A percentile compares a stretch with the other conserved stretches of the same genome.
phyloP scores from a whole-genome alignment of 2,888 invertebrate genomes.

The Allophyes oxyacanthae region DNA sequence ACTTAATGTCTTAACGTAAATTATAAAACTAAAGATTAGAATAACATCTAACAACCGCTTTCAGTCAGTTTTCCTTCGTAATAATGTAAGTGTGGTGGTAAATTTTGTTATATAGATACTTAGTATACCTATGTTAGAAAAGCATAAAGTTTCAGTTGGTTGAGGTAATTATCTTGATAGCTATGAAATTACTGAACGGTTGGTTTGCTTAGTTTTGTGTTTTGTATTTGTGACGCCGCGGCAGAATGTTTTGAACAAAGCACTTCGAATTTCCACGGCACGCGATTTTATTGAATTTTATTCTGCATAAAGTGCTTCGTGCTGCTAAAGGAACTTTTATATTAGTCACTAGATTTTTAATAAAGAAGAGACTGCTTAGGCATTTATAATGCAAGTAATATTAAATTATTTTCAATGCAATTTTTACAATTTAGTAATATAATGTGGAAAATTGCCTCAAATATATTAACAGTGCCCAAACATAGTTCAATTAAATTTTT shows the following conservation, averaged over 20 bases:
- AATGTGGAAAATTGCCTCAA: too few relatives aligned
- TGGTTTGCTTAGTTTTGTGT: slow-evolving; percentile 35
- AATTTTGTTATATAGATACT: slow-evolving; percentile 37
- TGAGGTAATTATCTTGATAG: slow-evolving; percentile 35
- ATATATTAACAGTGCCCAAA: too few relatives aligned
- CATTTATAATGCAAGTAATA: too few relatives aligned
- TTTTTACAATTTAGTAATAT: too few relatives aligned
- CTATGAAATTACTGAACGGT: slow-evolving; percentile 25
- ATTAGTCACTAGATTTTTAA: slow-evolving; percentile 25
- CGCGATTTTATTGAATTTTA: slow-evolving; percentile 56
- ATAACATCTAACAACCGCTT: slow-evolving; percentile 32
- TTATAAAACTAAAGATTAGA: slow-evolving; percentile 12
- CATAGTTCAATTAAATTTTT: too few relatives aligned
- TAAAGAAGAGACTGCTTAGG: too few relatives aligned
- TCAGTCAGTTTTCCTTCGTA: slow-evolving; percentile 39
- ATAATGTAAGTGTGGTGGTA: slow-evolving; percentile 24
- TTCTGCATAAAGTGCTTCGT: slow-evolving; percentile 41
- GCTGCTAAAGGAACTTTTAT: slow-evolving; percentile 32
- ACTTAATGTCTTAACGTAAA: slow-evolving; percentile 7
- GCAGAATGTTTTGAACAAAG: slow-evolving; percentile 48
- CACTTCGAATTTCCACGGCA: slow-evolving; percentile 45
- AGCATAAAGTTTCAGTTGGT: slow-evolving; percentile 33
- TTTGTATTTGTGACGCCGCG: slow-evolving; percentile 38
- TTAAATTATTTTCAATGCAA: too few relatives aligned
- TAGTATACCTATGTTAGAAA: slow-evolving; percentile 31